Conservation (phyloP, 2,113 vertebrate genomes). For the Mustelus asterias region DNA sequence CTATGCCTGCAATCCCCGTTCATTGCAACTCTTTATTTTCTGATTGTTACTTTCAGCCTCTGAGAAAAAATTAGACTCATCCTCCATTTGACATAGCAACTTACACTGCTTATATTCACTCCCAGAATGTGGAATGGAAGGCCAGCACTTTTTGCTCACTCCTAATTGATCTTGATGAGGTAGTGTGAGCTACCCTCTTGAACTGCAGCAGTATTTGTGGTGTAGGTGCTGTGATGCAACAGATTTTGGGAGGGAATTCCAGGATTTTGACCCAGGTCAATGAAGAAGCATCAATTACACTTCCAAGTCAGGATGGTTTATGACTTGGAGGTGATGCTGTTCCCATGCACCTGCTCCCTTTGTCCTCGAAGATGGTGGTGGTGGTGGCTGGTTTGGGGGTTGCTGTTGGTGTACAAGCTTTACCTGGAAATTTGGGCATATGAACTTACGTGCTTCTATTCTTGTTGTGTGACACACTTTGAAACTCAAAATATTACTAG, state of each 20-base stretch:
- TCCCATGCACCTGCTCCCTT: neutral
- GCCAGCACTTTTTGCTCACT: neutral
- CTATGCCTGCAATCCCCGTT: neutral
- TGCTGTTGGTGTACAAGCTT: neutral
- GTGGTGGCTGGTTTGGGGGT: too few relatives aligned
- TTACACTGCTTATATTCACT: too few relatives aligned
- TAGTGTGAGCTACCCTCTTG: neutral
- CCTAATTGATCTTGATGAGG: neutral
- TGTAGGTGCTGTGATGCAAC: neutral
- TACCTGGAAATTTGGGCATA: neutral
- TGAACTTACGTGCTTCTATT: neutral
- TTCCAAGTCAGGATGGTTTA: neutral
- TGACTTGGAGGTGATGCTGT: neutral
- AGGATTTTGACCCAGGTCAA: neutral
- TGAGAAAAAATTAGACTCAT: neutral
- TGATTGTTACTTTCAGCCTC: neutral
- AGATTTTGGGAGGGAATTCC: neutral
- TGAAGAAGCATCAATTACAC: neutral
- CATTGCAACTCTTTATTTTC: neutral
- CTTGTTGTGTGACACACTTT: neutral
- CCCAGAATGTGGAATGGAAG: neutral
- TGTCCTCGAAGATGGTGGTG: neutral
- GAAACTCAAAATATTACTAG: neutral
- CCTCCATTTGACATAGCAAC: neutral
- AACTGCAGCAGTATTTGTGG: neutral